Base-by-base conservation (phyloP, 2,113 vertebrate genomes). In the Otolemur garnettii region DNA sequence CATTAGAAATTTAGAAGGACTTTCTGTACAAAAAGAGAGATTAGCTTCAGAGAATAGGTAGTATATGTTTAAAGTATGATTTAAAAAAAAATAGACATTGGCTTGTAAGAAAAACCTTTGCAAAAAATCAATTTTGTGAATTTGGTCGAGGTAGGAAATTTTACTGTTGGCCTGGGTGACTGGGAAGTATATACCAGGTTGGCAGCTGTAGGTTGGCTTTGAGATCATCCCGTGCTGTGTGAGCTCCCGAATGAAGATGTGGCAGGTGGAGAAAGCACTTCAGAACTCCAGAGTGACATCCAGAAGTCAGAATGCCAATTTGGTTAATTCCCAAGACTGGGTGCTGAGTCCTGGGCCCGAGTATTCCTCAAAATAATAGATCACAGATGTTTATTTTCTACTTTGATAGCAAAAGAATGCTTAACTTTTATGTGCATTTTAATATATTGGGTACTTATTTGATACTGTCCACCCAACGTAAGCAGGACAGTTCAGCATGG, bases 331-430 rank as follows among this genome's bases (percentile, higher is more conserved):
- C 60, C 94, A 83, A 15, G 83, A 2, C 75, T 22, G 10, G 86
- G 38, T 86, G 79, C 95, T 92, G 87, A 57, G 82, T 77, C 68
- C 82, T 81, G 90, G 92, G 60, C 82, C 72, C 28, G 11, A 57
- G 14, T 50, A 85, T 26, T 68, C 57, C 79, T 87, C 53, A 62
- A 1, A 84, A 45, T 85, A 74, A 57, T n/a, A 84, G 78, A 75
- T 87, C 13, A 1, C n/a, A 87, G 89, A 10, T 92, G 80, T 93
- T 83, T 83, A 75, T 71, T 87, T 87, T 71, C 83, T 62, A 59
- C 80, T 79, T 93, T 82, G 74, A 42, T 28, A 64, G 33, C 19
- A 87, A 74, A 89, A 68, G 38, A 95, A 60, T 50, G 30, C 24
- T 74, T 87, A 87, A 69, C 33, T 90, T 74, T 77, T 30, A 19